phyloP scores from a whole-genome alignment of 64 coral and sea anemone genomes.

The Montipora efflorescens region DNA sequence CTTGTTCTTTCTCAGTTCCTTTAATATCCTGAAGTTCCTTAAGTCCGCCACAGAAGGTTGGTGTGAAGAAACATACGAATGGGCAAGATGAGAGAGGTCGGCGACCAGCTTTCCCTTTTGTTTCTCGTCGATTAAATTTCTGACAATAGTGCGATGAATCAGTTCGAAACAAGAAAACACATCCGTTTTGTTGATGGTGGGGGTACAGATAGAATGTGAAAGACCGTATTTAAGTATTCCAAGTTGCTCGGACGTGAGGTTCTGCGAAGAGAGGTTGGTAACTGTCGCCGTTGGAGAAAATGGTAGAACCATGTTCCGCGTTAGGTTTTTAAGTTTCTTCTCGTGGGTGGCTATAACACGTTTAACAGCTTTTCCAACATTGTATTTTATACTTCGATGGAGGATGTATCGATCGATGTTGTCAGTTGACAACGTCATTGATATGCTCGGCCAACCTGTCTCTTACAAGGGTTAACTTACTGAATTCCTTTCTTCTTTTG shows the following conservation, averaged over 20 bases:
- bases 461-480: conserved; percentile 27
- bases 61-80: conserved; percentile 24
- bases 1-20: conserved; percentile 31
- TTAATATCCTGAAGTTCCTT: conserved; percentile 12
- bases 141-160: conserved; percentile 48
- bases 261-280: conserved; percentile 52
- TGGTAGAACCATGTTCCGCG: conserved; percentile 20
- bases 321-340: conserved; percentile 40
- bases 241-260: conserved; percentile 33
- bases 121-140: conserved; percentile 1
- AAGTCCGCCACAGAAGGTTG: background rate
- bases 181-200: background rate
- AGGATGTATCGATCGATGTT: conserved; percentile 55
- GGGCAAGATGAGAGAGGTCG: conserved; percentile 46
- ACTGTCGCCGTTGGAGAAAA: conserved; percentile 23
- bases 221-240: conserved; percentile 37
- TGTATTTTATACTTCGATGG: background rate
- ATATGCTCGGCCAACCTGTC: conserved; percentile 1
- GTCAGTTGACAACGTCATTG: background rate
- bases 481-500: conserved; percentile 41
- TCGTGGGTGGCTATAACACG: conserved; percentile 12
- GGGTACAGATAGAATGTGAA: conserved; percentile 28
- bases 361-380: conserved; percentile 7
- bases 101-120: conserved; percentile 34
- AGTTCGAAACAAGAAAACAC: conserved; percentile 33